These are phyloP conservation scores for Sylvietta virens DNA, from an alignment of 2,113 vertebrate genomes.

Conservation along the genomic window DNA sequence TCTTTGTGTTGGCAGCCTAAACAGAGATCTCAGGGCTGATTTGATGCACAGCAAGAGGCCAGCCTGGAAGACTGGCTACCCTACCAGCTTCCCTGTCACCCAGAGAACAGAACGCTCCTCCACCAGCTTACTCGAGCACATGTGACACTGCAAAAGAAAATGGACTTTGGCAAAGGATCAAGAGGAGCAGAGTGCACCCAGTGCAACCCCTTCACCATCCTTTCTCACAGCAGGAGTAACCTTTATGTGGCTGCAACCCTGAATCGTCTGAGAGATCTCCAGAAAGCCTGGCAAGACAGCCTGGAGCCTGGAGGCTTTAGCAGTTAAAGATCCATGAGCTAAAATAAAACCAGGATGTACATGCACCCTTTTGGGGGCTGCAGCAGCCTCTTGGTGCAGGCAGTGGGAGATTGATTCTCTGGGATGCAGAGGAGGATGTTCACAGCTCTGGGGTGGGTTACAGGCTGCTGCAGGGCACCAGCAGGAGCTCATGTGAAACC, in stretches of 20 bases:
- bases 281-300: neutral
- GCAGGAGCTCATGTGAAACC: neutral
- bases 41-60: neutral
- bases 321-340: neutral
- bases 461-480: neutral
- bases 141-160: accelerated
- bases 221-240: neutral
- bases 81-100: neutral
- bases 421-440: neutral
- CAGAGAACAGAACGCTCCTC: neutral
- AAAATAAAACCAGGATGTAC: neutral
- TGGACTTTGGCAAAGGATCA: neutral
- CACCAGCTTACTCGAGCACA: neutral
- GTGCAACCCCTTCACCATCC: neutral
- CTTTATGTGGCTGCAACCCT: neutral
- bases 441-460: neutral
- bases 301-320: neutral
- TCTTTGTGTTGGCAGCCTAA: neutral
- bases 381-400: neutral
- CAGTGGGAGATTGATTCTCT: neutral
- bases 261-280: neutral
- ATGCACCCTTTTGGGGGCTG: accelerated
- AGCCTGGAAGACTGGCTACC: neutral
- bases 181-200: neutral
- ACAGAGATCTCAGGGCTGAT: neutral